phyloP scores from a whole-genome alignment of 30 jellyfish, hydroid and myxozoan genomes.

The Haliclystus octoradiatus region DNA sequence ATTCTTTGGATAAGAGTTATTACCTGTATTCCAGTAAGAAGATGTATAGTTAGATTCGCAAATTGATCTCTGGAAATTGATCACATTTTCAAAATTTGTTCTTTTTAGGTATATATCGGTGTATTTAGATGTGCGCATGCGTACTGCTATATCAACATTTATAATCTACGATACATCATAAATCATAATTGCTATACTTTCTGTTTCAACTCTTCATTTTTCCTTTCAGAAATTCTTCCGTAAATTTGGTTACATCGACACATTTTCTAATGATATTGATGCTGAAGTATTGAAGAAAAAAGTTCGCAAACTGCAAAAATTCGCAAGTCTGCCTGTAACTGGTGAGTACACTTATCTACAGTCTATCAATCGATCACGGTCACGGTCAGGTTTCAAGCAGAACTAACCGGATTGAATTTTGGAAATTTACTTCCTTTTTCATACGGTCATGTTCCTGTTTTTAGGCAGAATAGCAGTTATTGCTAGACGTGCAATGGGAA shows the following conservation, averaged over 20 bases:
- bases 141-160: too few relatives aligned
- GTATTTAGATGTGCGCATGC: too few relatives aligned
- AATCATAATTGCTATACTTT: too few relatives aligned
- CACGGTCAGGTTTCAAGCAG: background rate
- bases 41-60: too few relatives aligned
- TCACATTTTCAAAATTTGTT: too few relatives aligned
- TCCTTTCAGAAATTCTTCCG: constrained; percentile 28
- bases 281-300: constrained; percentile 6
- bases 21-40: too few relatives aligned
- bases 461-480: too few relatives aligned
- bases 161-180: too few relatives aligned
- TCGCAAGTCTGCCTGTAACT: constrained; percentile 53
- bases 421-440: background rate
- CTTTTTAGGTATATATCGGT: too few relatives aligned
- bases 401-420: background rate
- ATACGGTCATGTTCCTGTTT: background rate
- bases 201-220: background rate
- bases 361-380: background rate
- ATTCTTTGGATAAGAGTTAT: too few relatives aligned
- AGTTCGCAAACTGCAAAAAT: constrained; percentile 24
- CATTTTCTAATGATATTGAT: constrained; percentile 19
- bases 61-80: too few relatives aligned
- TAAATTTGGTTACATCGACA: constrained; percentile 50
- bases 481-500: too few relatives aligned
- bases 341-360: constrained; percentile 15